These are phyloP conservation scores for Drosophila anomalipes DNA, from an alignment of 2,888 invertebrate genomes.

Conservation along the genomic window DNA sequence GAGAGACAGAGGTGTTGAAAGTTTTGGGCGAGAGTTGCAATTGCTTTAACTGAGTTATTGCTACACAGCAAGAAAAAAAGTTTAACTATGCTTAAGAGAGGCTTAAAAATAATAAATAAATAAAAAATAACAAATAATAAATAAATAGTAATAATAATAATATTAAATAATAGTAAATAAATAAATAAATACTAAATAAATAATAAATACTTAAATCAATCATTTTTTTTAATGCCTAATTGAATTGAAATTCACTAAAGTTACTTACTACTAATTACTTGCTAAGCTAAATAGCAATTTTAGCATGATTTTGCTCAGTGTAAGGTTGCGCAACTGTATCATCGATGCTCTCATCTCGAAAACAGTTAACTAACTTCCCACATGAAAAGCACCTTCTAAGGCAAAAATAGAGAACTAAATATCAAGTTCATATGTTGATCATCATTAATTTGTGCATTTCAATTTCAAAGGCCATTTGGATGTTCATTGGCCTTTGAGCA, in stretches of 20 bases:
- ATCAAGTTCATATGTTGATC: conserved; percentile 33
- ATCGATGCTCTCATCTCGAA: conserved; percentile 15
- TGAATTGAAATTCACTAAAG: background rate
- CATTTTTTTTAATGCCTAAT: background rate
- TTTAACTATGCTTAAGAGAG: background rate
- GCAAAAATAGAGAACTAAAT: conserved; percentile 7
- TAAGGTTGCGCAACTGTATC: background rate
- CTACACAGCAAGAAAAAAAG: conserved; percentile 1
- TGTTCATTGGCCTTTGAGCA: conserved; percentile 75
- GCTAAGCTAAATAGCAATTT: background rate
- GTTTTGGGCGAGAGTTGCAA: conserved; percentile 28
- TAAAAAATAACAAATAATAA: background rate
- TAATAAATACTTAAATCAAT: background rate
- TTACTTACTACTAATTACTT: background rate
- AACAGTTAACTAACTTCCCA: conserved; percentile 25
- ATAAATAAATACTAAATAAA: background rate
- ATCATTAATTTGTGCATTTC: conserved; percentile 28
- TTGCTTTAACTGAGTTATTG: conserved; percentile 31
- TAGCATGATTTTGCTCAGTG: background rate
- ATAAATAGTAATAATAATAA: too few relatives aligned
- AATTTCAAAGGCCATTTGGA: conserved; percentile 60
- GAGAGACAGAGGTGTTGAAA: conserved; percentile 24
- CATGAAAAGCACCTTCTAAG: conserved; percentile 33
- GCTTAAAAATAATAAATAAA: background rate
- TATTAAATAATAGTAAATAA: background rate